A percentile compares a stretch with the other conserved stretches of the same genome.
Conservation (phyloP, 2,797 vertebrate genomes). For the Scomberomorus guttatus region DNA sequence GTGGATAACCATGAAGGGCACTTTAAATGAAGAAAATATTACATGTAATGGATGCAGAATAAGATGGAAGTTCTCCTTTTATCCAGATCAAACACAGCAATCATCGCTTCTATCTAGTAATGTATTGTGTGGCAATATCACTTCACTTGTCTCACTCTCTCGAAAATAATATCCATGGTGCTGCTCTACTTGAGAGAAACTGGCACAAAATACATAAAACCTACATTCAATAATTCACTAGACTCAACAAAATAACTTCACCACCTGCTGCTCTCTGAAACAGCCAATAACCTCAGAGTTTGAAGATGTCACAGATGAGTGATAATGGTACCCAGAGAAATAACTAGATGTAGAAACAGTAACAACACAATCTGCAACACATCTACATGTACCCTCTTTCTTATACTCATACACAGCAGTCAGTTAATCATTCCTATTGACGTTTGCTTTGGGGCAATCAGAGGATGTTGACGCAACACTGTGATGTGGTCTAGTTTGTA, state of each 20-base stretch:
- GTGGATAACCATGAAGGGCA: slow-evolving; percentile 27
- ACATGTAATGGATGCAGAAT: not conserved
- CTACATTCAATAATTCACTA: not conserved
- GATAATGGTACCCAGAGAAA: slow-evolving; percentile 3
- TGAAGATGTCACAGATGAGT: not conserved
- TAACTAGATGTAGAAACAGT: slow-evolving; percentile 6
- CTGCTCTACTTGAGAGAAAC: not conserved
- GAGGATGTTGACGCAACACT: slow-evolving; percentile 68
- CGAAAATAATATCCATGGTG: not conserved
- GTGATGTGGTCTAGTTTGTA: slow-evolving; percentile 64
- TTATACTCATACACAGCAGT: slow-evolving; percentile 30
- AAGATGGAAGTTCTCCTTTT: not conserved
- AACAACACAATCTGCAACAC: slow-evolving; percentile 34
- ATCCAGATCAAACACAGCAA: not conserved
- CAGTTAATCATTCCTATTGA: slow-evolving; percentile 74
- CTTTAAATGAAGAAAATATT: not conserved
- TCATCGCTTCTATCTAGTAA: not conserved
- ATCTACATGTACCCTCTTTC: slow-evolving; percentile 17
- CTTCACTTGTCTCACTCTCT: not conserved
- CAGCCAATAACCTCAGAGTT: not conserved
- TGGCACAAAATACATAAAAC: not conserved
- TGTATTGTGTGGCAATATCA: not conserved
- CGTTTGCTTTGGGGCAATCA: slow-evolving; percentile 67
- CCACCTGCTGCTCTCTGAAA: not conserved
- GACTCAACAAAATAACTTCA: not conserved